Base-by-base conservation (phyloP, 2,113 vertebrate species). In the Notothenia coriiceps region DNA sequence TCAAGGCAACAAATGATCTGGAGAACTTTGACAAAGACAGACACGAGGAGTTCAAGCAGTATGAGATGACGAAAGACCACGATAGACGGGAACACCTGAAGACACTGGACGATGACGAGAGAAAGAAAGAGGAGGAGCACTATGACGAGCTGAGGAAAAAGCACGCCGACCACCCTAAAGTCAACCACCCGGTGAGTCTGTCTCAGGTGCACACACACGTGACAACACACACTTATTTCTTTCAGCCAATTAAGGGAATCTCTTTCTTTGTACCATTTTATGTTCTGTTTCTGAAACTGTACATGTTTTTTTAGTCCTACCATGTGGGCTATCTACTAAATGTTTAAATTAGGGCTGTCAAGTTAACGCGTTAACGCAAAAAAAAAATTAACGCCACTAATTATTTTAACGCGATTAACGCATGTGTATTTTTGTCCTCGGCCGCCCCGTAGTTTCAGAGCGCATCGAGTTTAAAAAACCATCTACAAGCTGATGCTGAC, bases 51-150 rank as follows among this genome's bases (percentile, higher is more conserved):
- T 99, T 99, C 89, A 99, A 99, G 92, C 96, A 86, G 77, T 99
- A 99, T 0, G 97, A 99, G 86, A 99, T 99, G 98, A 96, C 96
- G 96, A 99, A 99, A 87, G 98, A 99, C 85, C 98, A 99, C 0
- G 97, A 99, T 85, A 95, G 97, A 64, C 94, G 83, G 65, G 98
- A 98, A 72, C 97, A 98, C 90, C 93, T 99, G 86, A 99, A 97
- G 95, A 95, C 96, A 14, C 88, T 99, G 69, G 95, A 96, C 69
- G 97, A 98, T 76, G 97, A 98, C 6, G 95, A 95, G 77, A 96
- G 97, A 71, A 95, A 91, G 75, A 95, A 94, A 83, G 97, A 99
- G 88, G 96, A 99, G 92, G 93, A 96, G 52, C 97, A 96, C 85
- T 99, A 96, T 79, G 96, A 97, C 77, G 97, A 99, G 90, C 95